These are phyloP conservation scores for Oncorhynchus mykiss DNA, from an alignment of 2,113 vertebrate species.

Conservation along the genomic window DNA sequence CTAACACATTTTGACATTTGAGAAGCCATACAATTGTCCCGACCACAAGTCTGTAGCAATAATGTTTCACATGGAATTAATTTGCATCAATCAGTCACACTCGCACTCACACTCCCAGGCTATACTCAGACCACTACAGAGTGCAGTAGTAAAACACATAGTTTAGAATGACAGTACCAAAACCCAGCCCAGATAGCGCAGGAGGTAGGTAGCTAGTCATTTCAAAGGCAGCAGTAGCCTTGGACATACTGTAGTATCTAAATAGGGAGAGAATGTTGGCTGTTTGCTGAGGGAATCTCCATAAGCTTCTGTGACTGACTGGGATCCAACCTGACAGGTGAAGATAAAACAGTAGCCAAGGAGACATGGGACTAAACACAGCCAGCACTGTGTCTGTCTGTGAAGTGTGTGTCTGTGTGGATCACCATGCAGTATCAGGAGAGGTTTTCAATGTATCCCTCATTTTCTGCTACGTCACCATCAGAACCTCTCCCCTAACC, in stretches of 20 bases:
- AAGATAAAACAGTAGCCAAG: slow-evolving; percentile 50
- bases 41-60: too few species aligned
- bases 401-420: slow-evolving; percentile 25
- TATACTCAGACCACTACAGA: neutral
- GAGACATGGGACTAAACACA: slow-evolving; percentile 8
- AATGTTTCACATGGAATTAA: too few species aligned
- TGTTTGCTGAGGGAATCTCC: slow-evolving; percentile 34
- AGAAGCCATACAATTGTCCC: too few species aligned
- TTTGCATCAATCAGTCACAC: too few species aligned
- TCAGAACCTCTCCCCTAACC: neutral
- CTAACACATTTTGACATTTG: too few species aligned
- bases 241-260: neutral
- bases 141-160: neutral
- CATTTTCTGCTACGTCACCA: neutral
- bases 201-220: neutral
- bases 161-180: neutral
- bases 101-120: too few species aligned
- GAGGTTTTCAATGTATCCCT: neutral
- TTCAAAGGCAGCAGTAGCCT: neutral
- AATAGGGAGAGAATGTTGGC: slow-evolving; percentile 10
- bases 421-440: slow-evolving; percentile 14
- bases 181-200: neutral
- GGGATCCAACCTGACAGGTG: slow-evolving; percentile 48
- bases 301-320: slow-evolving; percentile 40
- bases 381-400: slow-evolving; percentile 13